Conservation (phyloP, 92 coral and sea anemone genomes). For the Palythoa grandis region DNA sequence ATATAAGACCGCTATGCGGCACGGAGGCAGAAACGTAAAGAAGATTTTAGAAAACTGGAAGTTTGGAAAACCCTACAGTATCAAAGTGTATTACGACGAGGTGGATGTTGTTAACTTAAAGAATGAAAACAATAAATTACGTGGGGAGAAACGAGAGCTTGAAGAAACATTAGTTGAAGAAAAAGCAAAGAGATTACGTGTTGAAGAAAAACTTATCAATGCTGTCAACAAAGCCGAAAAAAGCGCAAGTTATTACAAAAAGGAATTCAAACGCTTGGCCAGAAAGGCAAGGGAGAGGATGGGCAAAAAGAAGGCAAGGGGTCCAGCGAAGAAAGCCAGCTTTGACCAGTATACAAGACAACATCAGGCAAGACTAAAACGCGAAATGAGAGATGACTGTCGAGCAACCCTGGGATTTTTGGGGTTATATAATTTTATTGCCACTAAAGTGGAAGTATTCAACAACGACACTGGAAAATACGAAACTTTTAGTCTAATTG, state of each 20-base stretch:
- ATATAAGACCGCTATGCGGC: neutral
- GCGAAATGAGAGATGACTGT: conserved; percentile 16
- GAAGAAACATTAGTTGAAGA: neutral
- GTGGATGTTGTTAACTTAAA: too few relatives aligned
- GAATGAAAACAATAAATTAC: too few relatives aligned
- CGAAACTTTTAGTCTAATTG: conserved; percentile 41
- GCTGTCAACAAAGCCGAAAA: conserved; percentile 2
- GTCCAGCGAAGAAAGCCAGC: conserved; percentile 30
- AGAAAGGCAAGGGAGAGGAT: neutral
- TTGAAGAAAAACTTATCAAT: conserved; percentile 11
- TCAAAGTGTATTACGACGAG: neutral
- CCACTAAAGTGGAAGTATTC: conserved; percentile 14
- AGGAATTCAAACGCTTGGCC: neutral
- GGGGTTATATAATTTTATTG: conserved; percentile 10
- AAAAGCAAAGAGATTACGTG: neutral
- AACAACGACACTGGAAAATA: conserved; percentile 23
- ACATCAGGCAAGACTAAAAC: conserved; percentile 32
- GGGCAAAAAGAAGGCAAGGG: conserved; percentile 6
- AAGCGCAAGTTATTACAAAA: neutral
- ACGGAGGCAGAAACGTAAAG: neutral
- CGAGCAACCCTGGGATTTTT: conserved; percentile 26
- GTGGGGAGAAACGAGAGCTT: neutral
- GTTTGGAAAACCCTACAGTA: neutral
- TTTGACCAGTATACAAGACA: conserved; percentile 25
- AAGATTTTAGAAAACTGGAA: neutral